Conservation (phyloP, 2,797 vertebrate species). For the Chelon labrosus region DNA sequence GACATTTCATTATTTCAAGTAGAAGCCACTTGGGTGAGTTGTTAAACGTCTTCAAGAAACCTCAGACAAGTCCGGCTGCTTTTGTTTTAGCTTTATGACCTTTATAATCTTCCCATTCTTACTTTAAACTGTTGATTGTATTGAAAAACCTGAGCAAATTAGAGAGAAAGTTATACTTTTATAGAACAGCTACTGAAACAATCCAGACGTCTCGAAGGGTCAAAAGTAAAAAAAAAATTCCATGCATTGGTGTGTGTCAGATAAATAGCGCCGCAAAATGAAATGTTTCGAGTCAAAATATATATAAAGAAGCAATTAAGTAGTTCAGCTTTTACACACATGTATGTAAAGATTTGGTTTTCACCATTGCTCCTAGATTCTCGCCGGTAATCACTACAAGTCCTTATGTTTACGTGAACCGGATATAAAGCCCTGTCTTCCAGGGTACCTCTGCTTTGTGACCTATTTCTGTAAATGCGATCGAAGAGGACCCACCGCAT, state of each 20-base stretch:
- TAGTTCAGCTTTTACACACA: neutral
- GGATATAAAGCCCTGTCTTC: constrained; percentile 2
- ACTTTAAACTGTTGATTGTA: too few species aligned
- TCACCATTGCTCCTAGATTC: too few species aligned
- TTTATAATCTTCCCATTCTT: neutral
- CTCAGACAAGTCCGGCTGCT: too few species aligned
- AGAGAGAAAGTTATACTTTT: neutral
- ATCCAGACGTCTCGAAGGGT: too few species aligned
- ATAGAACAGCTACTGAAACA: neutral
- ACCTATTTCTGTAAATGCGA: constrained; percentile 56
- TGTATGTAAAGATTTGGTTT: neutral
- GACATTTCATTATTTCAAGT: too few species aligned
- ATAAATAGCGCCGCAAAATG: neutral
- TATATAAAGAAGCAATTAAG: too few species aligned
- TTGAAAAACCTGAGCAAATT: neutral
- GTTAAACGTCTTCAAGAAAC: too few species aligned
- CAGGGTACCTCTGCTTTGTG: constrained; percentile 33
- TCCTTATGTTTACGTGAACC: neutral
- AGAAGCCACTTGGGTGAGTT: too few species aligned
- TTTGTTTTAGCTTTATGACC: too few species aligned
- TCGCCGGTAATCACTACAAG: too few species aligned
- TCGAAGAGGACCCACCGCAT: constrained; percentile 71
- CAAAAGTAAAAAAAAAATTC: too few species aligned
- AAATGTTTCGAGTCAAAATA: neutral
- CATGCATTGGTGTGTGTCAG: neutral